These are phyloP conservation scores for Mythimna loreyi DNA, from an alignment of 2,888 invertebrate genomes.

Conservation along the genomic window DNA sequence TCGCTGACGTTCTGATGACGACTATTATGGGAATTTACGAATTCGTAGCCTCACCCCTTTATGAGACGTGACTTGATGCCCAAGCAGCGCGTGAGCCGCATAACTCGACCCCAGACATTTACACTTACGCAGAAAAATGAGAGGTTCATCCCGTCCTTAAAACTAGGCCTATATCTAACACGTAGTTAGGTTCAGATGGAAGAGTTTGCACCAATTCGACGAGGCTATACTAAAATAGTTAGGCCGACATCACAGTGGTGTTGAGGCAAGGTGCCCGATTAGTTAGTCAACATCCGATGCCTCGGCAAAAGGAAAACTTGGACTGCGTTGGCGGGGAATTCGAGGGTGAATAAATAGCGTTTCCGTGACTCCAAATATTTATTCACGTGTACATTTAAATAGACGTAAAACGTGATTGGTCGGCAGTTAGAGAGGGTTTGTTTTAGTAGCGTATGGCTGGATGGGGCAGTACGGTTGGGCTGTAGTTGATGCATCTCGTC, in stretches of 20 bases:
- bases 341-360: slow-evolving; percentile 44
- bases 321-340: slow-evolving; percentile 20
- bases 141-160: slow-evolving; percentile 51
- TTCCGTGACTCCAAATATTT: slow-evolving; percentile 52
- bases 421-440: slow-evolving; percentile 44
- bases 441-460: slow-evolving; percentile 40
- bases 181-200: slow-evolving; percentile 7
- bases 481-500: slow-evolving; percentile 47
- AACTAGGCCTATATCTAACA: slow-evolving; percentile 37
- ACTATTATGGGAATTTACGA: slow-evolving; percentile 82
- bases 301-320: slow-evolving; percentile 48
- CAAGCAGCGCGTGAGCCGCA: slow-evolving; percentile 75
- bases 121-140: slow-evolving; percentile 62
- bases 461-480: slow-evolving; percentile 29
- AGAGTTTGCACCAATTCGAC: slow-evolving; percentile 33
- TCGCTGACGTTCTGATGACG: slow-evolving; percentile 77
- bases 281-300: slow-evolving; percentile 46
- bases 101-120: slow-evolving; percentile 65
- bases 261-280: slow-evolving; percentile 39
- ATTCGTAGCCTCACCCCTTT: slow-evolving; percentile 85
- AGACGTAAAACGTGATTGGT: slow-evolving; percentile 53
- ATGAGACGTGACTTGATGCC: slow-evolving; percentile 80
- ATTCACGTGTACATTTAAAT: slow-evolving; percentile 52
- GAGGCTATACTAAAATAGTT: slow-evolving; percentile 47
- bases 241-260: slow-evolving; percentile 43